Evolutionary conservation across 1,140 invertebrate species (phyloP), one percentile per base, ranked within the genome.

Genomic region (Lethrus apterus): DNA sequence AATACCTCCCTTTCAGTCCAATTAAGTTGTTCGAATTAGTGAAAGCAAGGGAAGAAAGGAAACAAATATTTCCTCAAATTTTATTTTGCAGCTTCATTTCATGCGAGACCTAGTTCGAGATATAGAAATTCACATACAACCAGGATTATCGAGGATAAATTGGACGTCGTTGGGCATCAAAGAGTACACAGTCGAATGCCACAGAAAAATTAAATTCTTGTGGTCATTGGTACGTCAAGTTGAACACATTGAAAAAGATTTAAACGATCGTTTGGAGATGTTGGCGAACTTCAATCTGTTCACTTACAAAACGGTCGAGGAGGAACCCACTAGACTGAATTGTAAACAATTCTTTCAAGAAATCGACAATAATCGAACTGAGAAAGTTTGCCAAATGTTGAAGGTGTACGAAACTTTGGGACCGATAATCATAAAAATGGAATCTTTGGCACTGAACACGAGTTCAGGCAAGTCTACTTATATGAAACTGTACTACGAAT

Each of bases 131-230:
- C 74, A 80, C 30, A 83, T 94, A 40, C 76, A 85, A 45, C 84
- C 86, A 17, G 89, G 89, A 4, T 63, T 86, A 0, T 82, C 80
- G 4, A 74, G 89, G 19, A 79, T 90, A 19, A 87, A 83, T 42
- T 93, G 89, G 89, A 83, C 80, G 48, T 88, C 86, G 0, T 69
- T 92, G 2, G 80, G 82, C 9, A 89, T 93, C 32, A 69, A 69
- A 23, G 84, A 90, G 40, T 93, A 84, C 59, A 74, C 79, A 9
- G 51, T 66, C 0, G 69, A 69, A 15, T 84, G 81, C 55, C 60
- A 65, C 33, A 62, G 65, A 30, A 52, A 63, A 49, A 62, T 67
- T 7, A 75, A 74, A 19, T 76, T 78, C 55, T 70, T 88, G 42
- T 71, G 70, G 24, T 81, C 79, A 0, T 69, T 81, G 10, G 77